phyloP scores from a whole-genome alignment of 2,113 vertebrate genomes.

The Nannospalax galili region DNA sequence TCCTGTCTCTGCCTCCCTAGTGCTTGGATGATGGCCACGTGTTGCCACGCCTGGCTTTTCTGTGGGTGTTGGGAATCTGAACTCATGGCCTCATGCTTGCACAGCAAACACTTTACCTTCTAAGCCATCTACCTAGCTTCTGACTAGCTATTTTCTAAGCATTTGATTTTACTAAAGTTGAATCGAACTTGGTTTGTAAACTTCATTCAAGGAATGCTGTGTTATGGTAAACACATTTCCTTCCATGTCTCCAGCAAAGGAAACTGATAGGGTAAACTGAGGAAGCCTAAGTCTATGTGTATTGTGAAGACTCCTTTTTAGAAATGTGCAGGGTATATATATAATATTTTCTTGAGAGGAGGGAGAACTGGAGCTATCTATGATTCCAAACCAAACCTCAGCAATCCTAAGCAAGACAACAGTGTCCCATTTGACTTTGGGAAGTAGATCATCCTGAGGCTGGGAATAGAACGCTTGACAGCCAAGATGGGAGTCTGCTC shows the following conservation, averaged over 20 bases:
- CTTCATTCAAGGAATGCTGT: not conserved
- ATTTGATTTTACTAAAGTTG: not conserved
- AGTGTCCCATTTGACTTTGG: not conserved
- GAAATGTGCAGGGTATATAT: not conserved
- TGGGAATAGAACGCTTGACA: fast-evolving
- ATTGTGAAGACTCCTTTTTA: not conserved
- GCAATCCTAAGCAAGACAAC: not conserved
- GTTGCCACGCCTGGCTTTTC: not conserved
- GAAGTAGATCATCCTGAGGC: not conserved
- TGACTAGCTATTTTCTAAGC: not conserved
- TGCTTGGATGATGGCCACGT: too few relatives aligned
- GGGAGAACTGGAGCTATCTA: not conserved
- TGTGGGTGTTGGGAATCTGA: not conserved
- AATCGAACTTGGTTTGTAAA: not conserved
- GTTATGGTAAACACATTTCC: not conserved
- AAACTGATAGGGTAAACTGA: not conserved
- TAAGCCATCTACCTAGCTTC: not conserved
- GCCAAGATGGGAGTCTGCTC: not conserved
- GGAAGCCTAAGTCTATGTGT: fast-evolving
- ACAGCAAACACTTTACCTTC: not conserved
- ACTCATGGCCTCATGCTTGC: not conserved
- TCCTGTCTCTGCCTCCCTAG: not conserved
- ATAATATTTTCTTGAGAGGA: not conserved
- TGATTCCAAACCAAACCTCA: not conserved
- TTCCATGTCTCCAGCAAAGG: not conserved